phyloP scores from a whole-genome alignment of 1,140 invertebrate species.

The Andrena cerasifolii region DNA sequence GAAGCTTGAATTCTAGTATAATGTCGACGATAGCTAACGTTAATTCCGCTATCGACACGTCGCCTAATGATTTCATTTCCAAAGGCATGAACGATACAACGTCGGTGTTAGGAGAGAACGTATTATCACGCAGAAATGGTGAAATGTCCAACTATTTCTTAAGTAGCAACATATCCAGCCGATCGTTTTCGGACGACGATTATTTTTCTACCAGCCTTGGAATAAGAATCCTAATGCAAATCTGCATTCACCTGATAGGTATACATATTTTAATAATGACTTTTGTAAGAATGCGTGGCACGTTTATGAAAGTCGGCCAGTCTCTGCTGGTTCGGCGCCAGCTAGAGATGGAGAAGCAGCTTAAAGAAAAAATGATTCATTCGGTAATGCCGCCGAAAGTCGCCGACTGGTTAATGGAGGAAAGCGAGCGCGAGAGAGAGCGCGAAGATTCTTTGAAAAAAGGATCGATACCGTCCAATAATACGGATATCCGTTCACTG shows the following conservation, averaged over 20 bases:
- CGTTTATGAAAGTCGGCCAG: slow-evolving; percentile 98
- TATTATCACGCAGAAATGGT: slow-evolving; percentile 1
- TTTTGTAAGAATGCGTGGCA: slow-evolving; percentile 94
- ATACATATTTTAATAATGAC: slow-evolving; percentile 97
- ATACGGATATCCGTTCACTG: slow-evolving; percentile 89
- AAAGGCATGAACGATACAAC: slow-evolving; percentile 26
- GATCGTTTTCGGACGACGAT: slow-evolving; percentile 55
- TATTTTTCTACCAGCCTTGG: slow-evolving; percentile 84
- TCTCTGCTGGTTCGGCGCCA: slow-evolving; percentile 93
- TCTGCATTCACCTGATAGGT: slow-evolving; percentile 95
- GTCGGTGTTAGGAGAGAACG: slow-evolving; percentile 24
- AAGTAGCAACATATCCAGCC: slow-evolving; percentile 45
- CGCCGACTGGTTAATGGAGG: slow-evolving; percentile 92
- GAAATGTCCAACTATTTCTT: slow-evolving; percentile 40
- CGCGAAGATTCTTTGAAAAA: slow-evolving; percentile 81
- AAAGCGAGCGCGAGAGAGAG: slow-evolving; percentile 84
- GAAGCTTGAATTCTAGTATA: slow-evolving; percentile 55
- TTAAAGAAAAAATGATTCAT: slow-evolving; percentile 98
- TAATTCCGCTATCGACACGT: slow-evolving; percentile 50
- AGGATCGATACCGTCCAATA: slow-evolving; percentile 79
- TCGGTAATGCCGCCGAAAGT: slow-evolving; percentile 97
- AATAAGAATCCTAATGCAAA: slow-evolving; percentile 91
- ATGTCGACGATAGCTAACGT: slow-evolving; percentile 30
- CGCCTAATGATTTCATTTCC: slow-evolving; percentile 23
- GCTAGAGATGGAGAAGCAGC: slow-evolving; percentile 95